A percentile compares a stretch with the other conserved stretches of the same genome.
phyloP scores from a whole-genome alignment of 2,113 vertebrate genomes.

The Coptodon bakossiorum region DNA sequence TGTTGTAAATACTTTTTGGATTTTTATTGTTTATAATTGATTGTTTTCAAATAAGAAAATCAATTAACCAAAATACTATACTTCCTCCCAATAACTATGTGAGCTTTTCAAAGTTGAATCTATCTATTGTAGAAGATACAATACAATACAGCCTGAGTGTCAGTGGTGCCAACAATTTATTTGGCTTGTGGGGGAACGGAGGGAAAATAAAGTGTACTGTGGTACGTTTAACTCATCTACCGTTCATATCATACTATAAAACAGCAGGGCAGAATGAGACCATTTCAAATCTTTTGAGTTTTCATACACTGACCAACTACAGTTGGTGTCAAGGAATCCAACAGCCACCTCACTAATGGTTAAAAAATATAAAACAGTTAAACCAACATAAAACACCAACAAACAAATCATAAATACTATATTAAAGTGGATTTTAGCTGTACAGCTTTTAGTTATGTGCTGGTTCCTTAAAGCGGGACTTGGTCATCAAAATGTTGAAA shows the following conservation, averaged over 20 bases:
- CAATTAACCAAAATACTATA: neutral
- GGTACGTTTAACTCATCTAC: neutral
- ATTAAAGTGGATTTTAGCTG: neutral
- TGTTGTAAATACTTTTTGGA: neutral
- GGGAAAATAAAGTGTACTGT: neutral
- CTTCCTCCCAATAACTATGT: neutral
- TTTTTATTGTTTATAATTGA: neutral
- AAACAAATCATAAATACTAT: neutral
- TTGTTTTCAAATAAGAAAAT: neutral
- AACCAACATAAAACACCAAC: neutral
- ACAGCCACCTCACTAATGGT: neutral
- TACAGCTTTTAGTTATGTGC: neutral
- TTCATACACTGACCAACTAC: neutral
- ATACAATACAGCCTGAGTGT: neutral
- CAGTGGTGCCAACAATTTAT: neutral
- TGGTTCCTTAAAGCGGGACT: neutral
- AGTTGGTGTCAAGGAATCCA: neutral
- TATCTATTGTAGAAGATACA: neutral
- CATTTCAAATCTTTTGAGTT: neutral
- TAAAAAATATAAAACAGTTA: neutral
- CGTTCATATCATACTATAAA: neutral
- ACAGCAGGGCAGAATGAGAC: neutral
- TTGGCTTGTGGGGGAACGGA: neutral
- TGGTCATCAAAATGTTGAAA: neutral
- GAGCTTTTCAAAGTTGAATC: neutral